These are phyloP conservation scores for Galeruca laticollis DNA, from an alignment of 2,888 invertebrate species.

Conservation along the genomic window DNA sequence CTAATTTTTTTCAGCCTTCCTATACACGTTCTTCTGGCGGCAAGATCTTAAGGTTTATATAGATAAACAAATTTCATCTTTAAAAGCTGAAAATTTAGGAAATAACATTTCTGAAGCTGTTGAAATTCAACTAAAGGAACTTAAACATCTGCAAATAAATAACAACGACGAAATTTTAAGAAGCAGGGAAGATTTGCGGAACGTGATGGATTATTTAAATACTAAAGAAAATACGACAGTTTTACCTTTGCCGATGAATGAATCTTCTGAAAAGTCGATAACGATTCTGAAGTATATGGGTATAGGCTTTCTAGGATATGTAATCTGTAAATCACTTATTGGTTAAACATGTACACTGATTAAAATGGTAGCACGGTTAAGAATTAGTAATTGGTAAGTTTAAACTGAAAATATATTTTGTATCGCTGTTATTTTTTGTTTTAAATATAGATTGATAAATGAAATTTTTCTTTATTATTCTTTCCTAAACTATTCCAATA, in stretches of 20 bases:
- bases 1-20: constrained; percentile 53
- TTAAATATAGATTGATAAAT: background rate
- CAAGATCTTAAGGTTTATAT: constrained; percentile 62
- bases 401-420: background rate
- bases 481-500: no score
- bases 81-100: constrained; percentile 6
- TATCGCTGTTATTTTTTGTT: background rate
- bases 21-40: constrained; percentile 60
- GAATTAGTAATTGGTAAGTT: background rate
- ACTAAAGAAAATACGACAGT: background rate
- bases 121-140: background rate
- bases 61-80: constrained; percentile 49
- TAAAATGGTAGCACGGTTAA: background rate
- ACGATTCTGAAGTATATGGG: background rate
- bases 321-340: background rate
- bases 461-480: background rate
- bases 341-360: background rate
- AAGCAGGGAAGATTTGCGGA: constrained; percentile 34
- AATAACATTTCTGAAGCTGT: constrained; percentile 2
- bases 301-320: background rate
- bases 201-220: constrained; percentile 18
- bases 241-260: background rate
- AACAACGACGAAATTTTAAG: constrained; percentile 37
- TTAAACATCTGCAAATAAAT: constrained; percentile 35
- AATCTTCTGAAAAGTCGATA: background rate